Conservation (phyloP, 2,797 vertebrate genomes). For the Mus spretus region DNA sequence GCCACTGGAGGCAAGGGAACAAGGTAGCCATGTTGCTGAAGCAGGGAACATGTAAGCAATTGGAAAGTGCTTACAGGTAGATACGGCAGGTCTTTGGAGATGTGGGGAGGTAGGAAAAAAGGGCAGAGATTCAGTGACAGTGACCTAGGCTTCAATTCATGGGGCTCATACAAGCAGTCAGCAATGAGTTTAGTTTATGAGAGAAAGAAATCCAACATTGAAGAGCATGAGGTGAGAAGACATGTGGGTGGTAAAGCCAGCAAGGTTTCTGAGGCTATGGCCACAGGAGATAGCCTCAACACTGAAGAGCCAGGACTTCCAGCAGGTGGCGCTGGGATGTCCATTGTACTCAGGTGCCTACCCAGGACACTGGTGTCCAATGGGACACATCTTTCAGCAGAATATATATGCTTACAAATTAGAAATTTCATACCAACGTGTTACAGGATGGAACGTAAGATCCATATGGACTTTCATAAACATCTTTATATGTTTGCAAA, state of each 20-base stretch:
- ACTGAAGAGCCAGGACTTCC: rapidly evolving
- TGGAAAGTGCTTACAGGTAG: neutral
- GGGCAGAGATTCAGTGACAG: neutral
- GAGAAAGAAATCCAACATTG: neutral
- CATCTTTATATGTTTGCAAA: neutral
- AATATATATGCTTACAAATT: neutral
- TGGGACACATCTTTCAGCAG: neutral
- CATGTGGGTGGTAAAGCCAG: neutral
- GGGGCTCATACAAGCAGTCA: neutral
- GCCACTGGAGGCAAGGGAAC: neutral
- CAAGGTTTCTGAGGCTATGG: rapidly evolving
- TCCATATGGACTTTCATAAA: neutral
- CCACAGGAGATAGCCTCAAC: neutral
- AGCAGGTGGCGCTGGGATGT: rapidly evolving
- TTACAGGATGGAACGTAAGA: neutral
- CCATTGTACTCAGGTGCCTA: neutral
- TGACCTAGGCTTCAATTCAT: neutral
- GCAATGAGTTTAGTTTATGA: neutral
- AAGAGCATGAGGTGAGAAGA: neutral
- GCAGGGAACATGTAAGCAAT: neutral
- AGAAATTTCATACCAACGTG: neutral
- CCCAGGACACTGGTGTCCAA: neutral
- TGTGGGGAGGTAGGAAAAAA: neutral
- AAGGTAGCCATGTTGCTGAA: neutral
- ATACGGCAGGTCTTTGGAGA: rapidly evolving